Base-by-base conservation (phyloP, 2,113 vertebrate genomes). In the Gulo gulo region DNA sequence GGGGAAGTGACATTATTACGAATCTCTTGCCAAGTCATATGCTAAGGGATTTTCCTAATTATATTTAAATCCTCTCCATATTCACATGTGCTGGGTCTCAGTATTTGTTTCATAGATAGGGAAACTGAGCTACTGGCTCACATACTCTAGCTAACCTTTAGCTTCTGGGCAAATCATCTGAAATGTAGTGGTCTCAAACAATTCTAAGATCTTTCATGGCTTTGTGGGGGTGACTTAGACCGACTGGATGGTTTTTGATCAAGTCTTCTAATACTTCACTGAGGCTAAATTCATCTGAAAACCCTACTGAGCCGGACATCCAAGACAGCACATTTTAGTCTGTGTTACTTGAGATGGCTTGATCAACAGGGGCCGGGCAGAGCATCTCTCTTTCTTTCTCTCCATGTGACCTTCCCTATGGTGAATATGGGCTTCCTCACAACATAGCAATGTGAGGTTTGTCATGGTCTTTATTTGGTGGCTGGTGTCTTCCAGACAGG, bases 401-500 rank as follows among this genome's bases (percentile, higher is more conserved):
- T 73, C 61, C 39, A 18, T 24, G 2, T 20, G 59, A 59, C 55
- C 29, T 36, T 50, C 11, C 2, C 52, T 7, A 3, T 16, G 23
- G 10, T n/a, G 74, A 82, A 5, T 1, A 0, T 73, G 18, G 29
- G 15, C 24, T 90, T 83, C 39, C 31, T 85, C 63, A 86, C 4
- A 13, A 4, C 4, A 18, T 11, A 45, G 21, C 4, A 1, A 6
- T 6, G 0, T 13, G 24, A 71, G 9, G 36, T 14, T 1, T 2
- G 4, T 42, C 8, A n/a, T 11, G 89, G 6, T 9, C 59, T 42
- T 20, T 36, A 23, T 18, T 2, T 52, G 9, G 36, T 50, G 42
- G 2, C 10, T 59, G 20, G 10, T 4, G 47, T 36, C 36, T 11
- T 73, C 6, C 14, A 52, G 29, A 26, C 10, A 36, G 12, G 29